Evolutionary conservation across 2,113 vertebrate genomes (phyloP).

Genomic region (Gila orcuttii): DNA sequence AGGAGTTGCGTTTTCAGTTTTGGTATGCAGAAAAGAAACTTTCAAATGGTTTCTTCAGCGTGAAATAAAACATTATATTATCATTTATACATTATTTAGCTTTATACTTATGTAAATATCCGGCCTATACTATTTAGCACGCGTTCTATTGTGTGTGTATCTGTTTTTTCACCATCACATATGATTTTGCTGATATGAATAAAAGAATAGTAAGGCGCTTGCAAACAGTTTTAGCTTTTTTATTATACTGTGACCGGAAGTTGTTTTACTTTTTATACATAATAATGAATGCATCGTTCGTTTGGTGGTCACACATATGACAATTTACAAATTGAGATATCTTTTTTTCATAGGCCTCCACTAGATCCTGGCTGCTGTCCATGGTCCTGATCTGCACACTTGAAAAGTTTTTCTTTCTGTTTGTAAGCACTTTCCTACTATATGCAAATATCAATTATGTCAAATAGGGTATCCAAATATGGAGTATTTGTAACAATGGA

Average conservation of each 20-base stretch:
- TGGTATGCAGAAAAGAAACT: neutral
- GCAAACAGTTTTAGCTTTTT: neutral
- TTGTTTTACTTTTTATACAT: neutral
- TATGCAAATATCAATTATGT: neutral
- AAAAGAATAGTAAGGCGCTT: neutral
- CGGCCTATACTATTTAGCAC: neutral
- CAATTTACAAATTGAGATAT: neutral
- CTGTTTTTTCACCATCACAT: neutral
- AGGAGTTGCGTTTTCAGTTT: neutral
- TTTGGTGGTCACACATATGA: neutral
- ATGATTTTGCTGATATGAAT: neutral
- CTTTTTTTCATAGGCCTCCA: neutral
- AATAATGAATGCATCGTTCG: neutral
- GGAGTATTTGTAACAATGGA: neutral
- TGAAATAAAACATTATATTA: neutral
- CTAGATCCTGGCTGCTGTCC: constrained; percentile 33
- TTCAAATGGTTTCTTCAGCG: neutral
- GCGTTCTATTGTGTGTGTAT: too few species aligned
- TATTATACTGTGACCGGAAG: neutral
- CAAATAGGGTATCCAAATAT: neutral
- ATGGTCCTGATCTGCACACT: constrained; percentile 34
- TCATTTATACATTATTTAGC: neutral
- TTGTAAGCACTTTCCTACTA: neutral
- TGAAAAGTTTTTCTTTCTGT: neutral
- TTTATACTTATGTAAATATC: neutral